Percentiles rank a stretch among this genome's conserved stretches.
Evolutionary conservation across 23 tunicate species (phyloP).

Genomic region (Phallusia fumigata): DNA sequence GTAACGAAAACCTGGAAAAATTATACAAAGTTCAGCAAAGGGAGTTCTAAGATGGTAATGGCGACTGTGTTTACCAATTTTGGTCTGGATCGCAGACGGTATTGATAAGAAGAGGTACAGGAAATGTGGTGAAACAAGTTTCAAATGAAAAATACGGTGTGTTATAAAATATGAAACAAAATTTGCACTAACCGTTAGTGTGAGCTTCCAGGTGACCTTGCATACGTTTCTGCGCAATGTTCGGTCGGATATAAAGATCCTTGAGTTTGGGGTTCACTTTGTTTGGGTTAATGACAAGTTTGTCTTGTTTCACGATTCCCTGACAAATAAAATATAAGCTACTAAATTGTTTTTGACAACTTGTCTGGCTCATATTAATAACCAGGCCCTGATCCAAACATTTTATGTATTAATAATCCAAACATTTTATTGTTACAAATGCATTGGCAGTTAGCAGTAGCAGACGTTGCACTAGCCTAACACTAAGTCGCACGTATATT

Average conservation of each 20-base stretch:
- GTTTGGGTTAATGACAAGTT: constrained; percentile 90
- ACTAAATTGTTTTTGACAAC: too few species aligned
- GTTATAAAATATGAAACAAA: neutral
- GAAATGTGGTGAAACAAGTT: neutral
- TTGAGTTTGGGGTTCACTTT: constrained; percentile 89
- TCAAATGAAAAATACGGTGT: neutral
- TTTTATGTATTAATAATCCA: too few species aligned
- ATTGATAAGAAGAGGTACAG: too few species aligned
- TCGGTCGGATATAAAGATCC: constrained; percentile 94
- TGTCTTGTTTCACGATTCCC: constrained; percentile 98
- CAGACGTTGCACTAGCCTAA: too few species aligned
- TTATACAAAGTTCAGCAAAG: neutral
- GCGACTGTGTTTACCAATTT: too few species aligned
- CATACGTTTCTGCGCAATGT: constrained; percentile 88
- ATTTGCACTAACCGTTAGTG: constrained; percentile 60
- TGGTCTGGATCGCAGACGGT: too few species aligned
- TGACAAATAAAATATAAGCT: neutral
- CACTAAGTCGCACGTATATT: too few species aligned
- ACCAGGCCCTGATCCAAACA: too few species aligned
- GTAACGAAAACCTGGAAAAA: constrained; percentile 84
- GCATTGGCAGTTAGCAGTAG: too few species aligned
- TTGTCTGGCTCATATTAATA: too few species aligned
- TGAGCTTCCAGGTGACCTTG: constrained; percentile 98
- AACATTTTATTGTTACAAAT: too few species aligned
- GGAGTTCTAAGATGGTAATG: neutral